Conservation (phyloP, 2,797 vertebrate genomes). For the Schizopygopsis pylzovi region DNA sequence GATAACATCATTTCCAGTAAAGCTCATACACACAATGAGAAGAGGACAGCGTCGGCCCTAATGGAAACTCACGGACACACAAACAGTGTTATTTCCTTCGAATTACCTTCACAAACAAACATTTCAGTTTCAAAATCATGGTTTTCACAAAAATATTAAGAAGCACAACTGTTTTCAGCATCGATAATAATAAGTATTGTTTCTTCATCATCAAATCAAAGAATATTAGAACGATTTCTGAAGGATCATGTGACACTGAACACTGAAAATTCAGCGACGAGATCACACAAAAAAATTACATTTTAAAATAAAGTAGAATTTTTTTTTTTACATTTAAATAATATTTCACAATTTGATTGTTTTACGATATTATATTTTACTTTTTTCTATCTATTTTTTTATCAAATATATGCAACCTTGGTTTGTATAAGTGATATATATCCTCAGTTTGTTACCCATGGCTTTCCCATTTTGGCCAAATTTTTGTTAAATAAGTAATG, state of each 20-base stretch:
- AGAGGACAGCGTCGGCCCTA: neutral
- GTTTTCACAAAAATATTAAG: neutral
- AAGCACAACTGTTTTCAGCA: neutral
- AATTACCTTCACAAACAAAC: neutral
- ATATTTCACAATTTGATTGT: too few relatives aligned
- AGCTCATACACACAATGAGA: constrained; percentile 1
- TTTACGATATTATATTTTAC: too few relatives aligned
- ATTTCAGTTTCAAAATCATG: neutral
- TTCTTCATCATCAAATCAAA: neutral
- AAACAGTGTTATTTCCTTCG: neutral
- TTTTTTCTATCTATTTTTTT: too few relatives aligned
- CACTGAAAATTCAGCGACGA: neutral
- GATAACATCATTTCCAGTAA: constrained; percentile 32
- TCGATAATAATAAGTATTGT: too few relatives aligned
- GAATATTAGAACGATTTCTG: neutral
- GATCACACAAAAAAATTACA: too few relatives aligned
- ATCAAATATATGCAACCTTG: neutral
- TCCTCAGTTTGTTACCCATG: too few relatives aligned
- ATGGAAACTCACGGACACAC: constrained; percentile 4
- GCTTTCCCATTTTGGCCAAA: too few relatives aligned
- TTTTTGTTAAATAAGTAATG: too few relatives aligned
- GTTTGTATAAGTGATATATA: neutral
- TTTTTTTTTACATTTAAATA: too few relatives aligned
- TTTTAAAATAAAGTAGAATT: too few relatives aligned
- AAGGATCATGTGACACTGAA: neutral